These are phyloP conservation scores for Tenualosa thibaudeaui DNA, from an alignment of 2,797 vertebrate species.

Conservation along the genomic window DNA sequence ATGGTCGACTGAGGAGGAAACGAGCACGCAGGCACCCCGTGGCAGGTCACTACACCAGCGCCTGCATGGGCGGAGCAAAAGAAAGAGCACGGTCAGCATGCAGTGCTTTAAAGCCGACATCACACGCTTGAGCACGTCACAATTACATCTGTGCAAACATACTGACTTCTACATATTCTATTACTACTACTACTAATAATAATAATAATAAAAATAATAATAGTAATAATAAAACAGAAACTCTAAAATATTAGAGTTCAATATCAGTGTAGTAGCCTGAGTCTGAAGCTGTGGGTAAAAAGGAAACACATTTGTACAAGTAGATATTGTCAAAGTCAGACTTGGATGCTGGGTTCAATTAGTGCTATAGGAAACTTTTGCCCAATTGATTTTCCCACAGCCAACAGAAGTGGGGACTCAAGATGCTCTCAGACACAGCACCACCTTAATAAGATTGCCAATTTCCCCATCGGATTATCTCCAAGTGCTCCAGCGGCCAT, in stretches of 20 bases:
- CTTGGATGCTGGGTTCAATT: not conserved
- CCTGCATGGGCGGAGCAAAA: conserved; percentile 55
- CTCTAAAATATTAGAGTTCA: not conserved
- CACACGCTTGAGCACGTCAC: not conserved
- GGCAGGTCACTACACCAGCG: conserved; percentile 78
- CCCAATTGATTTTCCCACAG: not conserved
- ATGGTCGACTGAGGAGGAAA: conserved; percentile 78
- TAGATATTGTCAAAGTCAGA: not conserved
- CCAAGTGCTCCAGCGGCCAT: too few relatives aligned
- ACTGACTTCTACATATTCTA: not conserved
- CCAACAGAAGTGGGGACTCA: not conserved
- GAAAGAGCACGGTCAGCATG: not conserved
- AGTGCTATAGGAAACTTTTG: not conserved
- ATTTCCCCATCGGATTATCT: too few relatives aligned
- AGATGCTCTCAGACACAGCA: too few relatives aligned
- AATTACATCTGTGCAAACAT: not conserved
- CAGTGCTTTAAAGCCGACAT: not conserved
- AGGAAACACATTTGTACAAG: not conserved
- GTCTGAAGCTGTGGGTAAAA: not conserved
- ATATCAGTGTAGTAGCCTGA: not conserved
- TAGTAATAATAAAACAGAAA: not conserved
- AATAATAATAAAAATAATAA: too few relatives aligned
- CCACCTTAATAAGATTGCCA: too few relatives aligned
- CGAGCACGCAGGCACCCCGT: conserved; percentile 74
- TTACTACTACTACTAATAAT: not conserved